These are phyloP conservation scores for Nomada lathburiana DNA, from an alignment of 2,888 invertebrate species.

Conservation along the genomic window DNA sequence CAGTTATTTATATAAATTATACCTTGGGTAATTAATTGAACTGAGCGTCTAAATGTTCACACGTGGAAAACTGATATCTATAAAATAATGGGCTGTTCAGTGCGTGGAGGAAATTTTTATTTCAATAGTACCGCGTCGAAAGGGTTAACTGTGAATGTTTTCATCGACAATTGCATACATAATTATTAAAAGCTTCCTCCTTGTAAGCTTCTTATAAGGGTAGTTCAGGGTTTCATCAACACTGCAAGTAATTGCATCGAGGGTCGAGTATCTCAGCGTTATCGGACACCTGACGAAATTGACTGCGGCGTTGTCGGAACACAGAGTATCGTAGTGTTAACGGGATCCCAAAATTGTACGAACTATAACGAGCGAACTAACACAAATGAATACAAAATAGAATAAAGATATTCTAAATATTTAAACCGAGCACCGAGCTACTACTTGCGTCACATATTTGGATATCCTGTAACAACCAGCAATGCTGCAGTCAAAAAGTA, in stretches of 20 bases:
- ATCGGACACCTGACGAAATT: constrained; percentile 21
- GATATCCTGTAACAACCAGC: too few relatives aligned
- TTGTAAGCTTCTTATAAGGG: constrained; percentile 22
- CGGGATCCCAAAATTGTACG: background rate
- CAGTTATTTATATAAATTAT: too few relatives aligned
- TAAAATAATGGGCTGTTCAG: too few relatives aligned
- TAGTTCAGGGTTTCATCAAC: constrained; percentile 16
- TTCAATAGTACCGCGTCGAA: too few relatives aligned
- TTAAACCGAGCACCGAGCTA: too few relatives aligned
- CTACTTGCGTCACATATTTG: too few relatives aligned
- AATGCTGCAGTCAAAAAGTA: too few relatives aligned
- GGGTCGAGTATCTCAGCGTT: constrained; percentile 4
- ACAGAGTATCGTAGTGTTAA: background rate
- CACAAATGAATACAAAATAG: background rate
- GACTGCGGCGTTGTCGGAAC: background rate
- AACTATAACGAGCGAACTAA: background rate
- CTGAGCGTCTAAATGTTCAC: too few relatives aligned
- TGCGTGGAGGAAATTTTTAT: too few relatives aligned
- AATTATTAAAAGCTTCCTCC: background rate
- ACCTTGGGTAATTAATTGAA: too few relatives aligned
- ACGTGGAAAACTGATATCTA: too few relatives aligned
- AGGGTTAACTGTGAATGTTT: background rate
- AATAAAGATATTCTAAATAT: too few relatives aligned
- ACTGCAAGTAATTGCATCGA: constrained; percentile 17
- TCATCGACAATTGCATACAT: background rate